A percentile compares a stretch with the other conserved stretches of the same genome.
phyloP scores from a whole-genome alignment of 2,888 invertebrate genomes.

The Drosophila anomelani region DNA sequence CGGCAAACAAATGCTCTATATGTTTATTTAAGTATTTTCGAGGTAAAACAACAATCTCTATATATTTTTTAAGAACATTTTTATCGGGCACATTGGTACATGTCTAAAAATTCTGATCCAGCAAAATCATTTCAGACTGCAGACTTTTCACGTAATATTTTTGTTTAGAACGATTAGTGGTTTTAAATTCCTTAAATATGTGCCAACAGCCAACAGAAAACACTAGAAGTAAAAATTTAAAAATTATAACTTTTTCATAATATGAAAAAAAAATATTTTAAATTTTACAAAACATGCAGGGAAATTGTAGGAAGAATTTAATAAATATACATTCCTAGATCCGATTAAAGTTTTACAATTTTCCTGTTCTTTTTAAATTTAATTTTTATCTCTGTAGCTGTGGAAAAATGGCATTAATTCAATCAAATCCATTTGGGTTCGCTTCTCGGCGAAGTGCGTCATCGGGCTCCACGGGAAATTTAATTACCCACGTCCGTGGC shows the following conservation, averaged over 20 bases:
- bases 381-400: conserved; percentile 12
- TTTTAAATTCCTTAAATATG: neutral
- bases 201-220: neutral
- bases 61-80: neutral
- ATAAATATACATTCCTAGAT: too few relatives aligned
- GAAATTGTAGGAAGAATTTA: too few relatives aligned
- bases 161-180: neutral
- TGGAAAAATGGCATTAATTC: conserved; percentile 61
- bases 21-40: neutral
- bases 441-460: conserved; percentile 56
- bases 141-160: neutral
- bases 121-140: neutral
- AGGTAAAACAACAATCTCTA: neutral
- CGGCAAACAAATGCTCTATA: conserved; percentile 8
- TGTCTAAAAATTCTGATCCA: too few relatives aligned
- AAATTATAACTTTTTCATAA: too few relatives aligned
- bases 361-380: too few relatives aligned
- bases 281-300: too few relatives aligned
- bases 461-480: conserved; percentile 74
- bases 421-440: conserved; percentile 69
- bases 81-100: too few relatives aligned
- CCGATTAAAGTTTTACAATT: too few relatives aligned
- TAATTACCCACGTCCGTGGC: conserved; percentile 65
- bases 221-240: too few relatives aligned
- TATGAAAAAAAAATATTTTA: too few relatives aligned